These are phyloP conservation scores for Dicrurus megarhynchus DNA, from an alignment of 2,113 vertebrate genomes.

Conservation along the genomic window DNA sequence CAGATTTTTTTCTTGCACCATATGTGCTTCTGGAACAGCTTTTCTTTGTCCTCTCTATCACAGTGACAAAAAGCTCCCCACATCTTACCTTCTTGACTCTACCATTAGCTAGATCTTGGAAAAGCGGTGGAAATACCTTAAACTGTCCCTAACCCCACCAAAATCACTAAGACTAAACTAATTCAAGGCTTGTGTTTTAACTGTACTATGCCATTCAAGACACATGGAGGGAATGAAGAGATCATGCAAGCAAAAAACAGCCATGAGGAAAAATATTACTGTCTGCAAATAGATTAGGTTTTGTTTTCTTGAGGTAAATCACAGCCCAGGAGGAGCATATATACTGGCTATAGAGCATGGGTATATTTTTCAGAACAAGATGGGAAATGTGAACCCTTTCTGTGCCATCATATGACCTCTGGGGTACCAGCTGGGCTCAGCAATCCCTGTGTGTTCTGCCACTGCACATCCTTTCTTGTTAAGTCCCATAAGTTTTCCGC, in stretches of 20 bases:
- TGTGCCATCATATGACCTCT: not conserved
- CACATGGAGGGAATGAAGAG: not conserved
- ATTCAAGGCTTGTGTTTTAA: not conserved
- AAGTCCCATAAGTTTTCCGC: not conserved
- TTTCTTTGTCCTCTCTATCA: not conserved
- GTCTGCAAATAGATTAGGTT: not conserved
- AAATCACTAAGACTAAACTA: not conserved
- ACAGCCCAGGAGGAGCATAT: not conserved
- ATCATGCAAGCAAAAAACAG: not conserved
- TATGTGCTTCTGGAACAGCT: not conserved
- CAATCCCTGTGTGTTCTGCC: not conserved
- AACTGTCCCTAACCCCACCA: not conserved
- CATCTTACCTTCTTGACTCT: not conserved
- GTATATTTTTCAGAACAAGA: not conserved
- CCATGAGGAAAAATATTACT: not conserved
- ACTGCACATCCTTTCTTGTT: not conserved
- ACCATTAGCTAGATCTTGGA: not conserved
- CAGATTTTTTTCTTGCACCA: not conserved
- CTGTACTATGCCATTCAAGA: not conserved
- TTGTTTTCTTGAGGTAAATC: not conserved
- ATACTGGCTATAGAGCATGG: not conserved
- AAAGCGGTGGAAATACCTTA: not conserved
- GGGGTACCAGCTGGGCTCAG: not conserved
- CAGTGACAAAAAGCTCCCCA: not conserved
- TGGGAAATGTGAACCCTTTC: not conserved